Evolutionary conservation across 2,113 vertebrate species (phyloP).

Genomic region (Paramisgurnus dabryanus): DNA sequence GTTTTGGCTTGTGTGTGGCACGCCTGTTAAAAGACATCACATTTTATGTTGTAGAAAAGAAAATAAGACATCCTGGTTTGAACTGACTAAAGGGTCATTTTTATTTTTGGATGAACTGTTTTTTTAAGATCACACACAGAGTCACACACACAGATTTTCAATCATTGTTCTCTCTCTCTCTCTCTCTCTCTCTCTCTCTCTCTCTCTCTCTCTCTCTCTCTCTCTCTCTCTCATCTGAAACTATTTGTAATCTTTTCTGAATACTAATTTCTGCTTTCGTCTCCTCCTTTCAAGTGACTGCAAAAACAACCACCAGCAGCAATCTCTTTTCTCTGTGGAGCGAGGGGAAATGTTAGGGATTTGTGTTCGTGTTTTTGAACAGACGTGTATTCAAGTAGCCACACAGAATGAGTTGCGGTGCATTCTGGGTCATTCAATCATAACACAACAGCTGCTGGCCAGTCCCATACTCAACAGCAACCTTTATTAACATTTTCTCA

Average conservation of each 20-base stretch:
- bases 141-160: not conserved
- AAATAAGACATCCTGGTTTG: too few relatives aligned
- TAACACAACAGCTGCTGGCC: not conserved
- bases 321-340: conserved; percentile 30
- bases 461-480: not conserved
- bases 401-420: not conserved
- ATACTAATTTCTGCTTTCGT: not conserved
- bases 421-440: conserved; percentile 21
- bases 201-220: too few relatives aligned
- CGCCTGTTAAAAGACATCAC: too few relatives aligned
- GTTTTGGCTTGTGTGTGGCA: too few relatives aligned
- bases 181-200: too few relatives aligned
- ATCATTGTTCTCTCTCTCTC: too few relatives aligned
- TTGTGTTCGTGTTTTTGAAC: conserved; percentile 9
- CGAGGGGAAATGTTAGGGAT: conserved; percentile 11
- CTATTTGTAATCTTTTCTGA: conserved; percentile 8
- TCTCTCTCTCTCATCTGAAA: not conserved
- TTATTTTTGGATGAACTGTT: not conserved
- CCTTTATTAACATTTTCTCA: conserved; percentile 4
- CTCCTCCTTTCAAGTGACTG: conserved; percentile 1
- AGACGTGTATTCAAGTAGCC: not conserved
- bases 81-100: too few relatives aligned
- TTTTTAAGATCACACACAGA: not conserved
- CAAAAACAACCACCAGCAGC: conserved; percentile 22
- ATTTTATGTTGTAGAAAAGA: too few relatives aligned